Evolutionary conservation across 2,888 invertebrate genomes (phyloP).

Genomic region (Petrophora chlorosata): DNA sequence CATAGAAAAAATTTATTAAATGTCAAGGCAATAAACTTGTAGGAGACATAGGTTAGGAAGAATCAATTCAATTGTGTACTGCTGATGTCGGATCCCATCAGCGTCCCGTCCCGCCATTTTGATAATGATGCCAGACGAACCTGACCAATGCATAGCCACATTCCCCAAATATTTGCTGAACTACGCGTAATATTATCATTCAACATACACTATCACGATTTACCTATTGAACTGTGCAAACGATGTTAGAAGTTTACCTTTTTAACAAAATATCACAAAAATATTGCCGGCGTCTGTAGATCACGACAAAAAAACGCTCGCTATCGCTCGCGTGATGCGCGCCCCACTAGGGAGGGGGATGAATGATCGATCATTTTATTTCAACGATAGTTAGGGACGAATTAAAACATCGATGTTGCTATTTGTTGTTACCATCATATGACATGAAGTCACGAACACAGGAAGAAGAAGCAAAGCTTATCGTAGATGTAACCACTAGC

Average conservation of each 20-base stretch:
- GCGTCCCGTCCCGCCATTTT: slow-evolving; percentile 38
- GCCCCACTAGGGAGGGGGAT: no score
- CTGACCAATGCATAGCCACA: slow-evolving; percentile 1
- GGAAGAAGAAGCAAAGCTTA: no score
- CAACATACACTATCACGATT: neutral
- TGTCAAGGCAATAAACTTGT: neutral
- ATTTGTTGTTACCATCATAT: no score
- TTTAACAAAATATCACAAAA: neutral
- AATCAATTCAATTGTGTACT: neutral
- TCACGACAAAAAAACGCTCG: no score
- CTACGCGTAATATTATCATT: neutral
- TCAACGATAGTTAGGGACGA: no score
- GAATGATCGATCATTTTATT: no score
- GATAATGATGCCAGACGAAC: slow-evolving; percentile 12
- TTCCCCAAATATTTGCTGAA: neutral
- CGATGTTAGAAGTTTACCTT: slow-evolving; percentile 11
- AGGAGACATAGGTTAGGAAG: neutral
- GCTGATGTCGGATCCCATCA: neutral
- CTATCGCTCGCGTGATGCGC: no score
- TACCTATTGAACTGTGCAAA: neutral
- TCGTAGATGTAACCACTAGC: no score
- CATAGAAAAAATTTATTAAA: neutral
- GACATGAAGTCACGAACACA: no score
- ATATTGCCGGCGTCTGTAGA: slow-evolving; percentile 10
- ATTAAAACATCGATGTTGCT: no score